A percentile compares a stretch with the other conserved stretches of the same genome.
These are phyloP conservation scores for Drosophila sturtevanti DNA, from an alignment of 1,140 invertebrate genomes.

Conservation along the genomic window DNA sequence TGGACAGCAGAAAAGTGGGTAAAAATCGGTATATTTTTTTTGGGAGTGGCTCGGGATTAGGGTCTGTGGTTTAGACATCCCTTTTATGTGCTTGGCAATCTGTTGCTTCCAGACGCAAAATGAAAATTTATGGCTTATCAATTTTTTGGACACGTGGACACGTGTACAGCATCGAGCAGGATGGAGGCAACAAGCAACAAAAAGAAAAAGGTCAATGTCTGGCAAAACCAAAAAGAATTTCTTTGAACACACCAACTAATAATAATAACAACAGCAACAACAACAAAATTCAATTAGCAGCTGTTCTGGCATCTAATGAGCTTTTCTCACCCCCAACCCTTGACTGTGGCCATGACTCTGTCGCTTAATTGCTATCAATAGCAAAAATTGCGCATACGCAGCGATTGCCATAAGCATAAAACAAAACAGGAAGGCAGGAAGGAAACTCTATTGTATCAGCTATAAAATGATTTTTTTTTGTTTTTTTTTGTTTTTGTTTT, in stretches of 20 bases:
- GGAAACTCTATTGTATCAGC: constrained; percentile 36
- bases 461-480: constrained; percentile 49
- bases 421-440: background rate
- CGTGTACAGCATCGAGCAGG: constrained; percentile 31
- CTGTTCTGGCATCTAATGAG: constrained; percentile 35
- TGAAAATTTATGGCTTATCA: constrained; percentile 73
- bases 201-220: constrained; percentile 24
- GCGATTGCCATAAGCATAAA: constrained; percentile 7
- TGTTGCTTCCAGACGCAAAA: constrained; percentile 58
- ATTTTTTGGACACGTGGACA: constrained; percentile 39
- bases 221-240: constrained; percentile 14
- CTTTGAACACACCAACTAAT: background rate
- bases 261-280: constrained; percentile 8
- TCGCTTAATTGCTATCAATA: constrained; percentile 45
- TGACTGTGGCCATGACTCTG: background rate
- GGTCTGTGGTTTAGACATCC: constrained; percentile 11
- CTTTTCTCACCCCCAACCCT: background rate
- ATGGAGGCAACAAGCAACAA: background rate
- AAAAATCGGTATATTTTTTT: too few relatives aligned
- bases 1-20: background rate
- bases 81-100: constrained; percentile 63
- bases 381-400: constrained; percentile 67
- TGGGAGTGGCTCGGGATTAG: background rate
- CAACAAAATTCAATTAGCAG: constrained; percentile 67
- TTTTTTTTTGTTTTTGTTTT: too few relatives aligned